Conservation (phyloP, 2,113 vertebrate genomes). For the Amphiprion ocellaris region DNA sequence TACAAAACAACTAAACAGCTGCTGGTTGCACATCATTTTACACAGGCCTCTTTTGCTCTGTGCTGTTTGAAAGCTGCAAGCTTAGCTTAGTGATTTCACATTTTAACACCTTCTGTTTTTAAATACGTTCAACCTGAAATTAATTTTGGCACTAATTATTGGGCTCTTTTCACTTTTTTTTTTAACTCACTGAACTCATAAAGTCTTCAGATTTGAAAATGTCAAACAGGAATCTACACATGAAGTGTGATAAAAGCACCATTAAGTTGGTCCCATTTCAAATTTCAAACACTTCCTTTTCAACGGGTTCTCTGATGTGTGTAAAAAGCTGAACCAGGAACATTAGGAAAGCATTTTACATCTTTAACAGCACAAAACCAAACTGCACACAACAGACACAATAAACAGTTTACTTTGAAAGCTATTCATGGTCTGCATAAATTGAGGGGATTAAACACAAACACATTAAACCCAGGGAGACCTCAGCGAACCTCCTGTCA, state of each 20-base stretch:
- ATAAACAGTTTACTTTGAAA: conserved; percentile 48
- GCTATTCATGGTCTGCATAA: conserved; percentile 53
- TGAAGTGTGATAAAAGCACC: not conserved
- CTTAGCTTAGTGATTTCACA: not conserved
- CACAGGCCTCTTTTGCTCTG: not conserved
- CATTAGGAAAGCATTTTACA: conserved; percentile 22
- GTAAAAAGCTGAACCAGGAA: conserved; percentile 12
- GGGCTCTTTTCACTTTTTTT: no score
- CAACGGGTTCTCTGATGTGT: not conserved
- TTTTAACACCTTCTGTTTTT: not conserved
- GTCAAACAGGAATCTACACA: not conserved
- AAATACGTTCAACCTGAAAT: not conserved
- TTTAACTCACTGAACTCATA: no score
- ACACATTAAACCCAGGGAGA: conserved; percentile 63
- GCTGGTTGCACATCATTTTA: no score
- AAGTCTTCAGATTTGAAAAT: no score
- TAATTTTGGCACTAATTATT: not conserved
- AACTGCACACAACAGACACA: conserved; percentile 41
- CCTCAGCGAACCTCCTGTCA: conserved; percentile 47
- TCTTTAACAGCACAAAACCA: conserved; percentile 31
- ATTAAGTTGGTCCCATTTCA: conserved; percentile 13
- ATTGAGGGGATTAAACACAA: conserved; percentile 55
- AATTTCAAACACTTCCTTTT: not conserved
- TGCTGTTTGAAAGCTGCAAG: not conserved
- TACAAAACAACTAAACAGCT: no score